phyloP scores from a whole-genome alignment of 2,888 invertebrate genomes.

The Deilephila elpenor region DNA sequence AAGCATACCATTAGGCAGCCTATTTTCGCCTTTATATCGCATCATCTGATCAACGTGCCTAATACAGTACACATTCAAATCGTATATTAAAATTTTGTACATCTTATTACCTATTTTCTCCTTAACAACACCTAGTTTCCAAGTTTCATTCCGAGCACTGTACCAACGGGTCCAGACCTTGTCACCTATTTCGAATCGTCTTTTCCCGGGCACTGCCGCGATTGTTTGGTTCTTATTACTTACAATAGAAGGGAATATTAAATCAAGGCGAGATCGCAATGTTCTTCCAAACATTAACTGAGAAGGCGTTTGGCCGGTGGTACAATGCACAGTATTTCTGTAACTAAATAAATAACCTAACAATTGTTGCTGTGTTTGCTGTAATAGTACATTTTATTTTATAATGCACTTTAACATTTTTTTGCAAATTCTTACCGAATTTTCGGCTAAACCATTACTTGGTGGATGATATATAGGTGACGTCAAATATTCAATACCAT shows the following conservation, averaged over 20 bases:
- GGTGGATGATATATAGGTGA: constrained; percentile 32
- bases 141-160: not conserved
- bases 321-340: constrained; percentile 38
- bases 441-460: constrained; percentile 28
- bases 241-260: constrained; percentile 9
- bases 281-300: constrained; percentile 35
- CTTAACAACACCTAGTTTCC: not conserved
- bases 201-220: not conserved
- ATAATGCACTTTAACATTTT: constrained; percentile 39
- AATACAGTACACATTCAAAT: no score
- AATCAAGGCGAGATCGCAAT: constrained; percentile 33
- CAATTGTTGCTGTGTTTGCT: constrained; percentile 28
- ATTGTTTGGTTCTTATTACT: not conserved
- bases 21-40: no score
- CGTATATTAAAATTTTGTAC: no score
- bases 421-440: constrained; percentile 34
- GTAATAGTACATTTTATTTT: constrained; percentile 22
- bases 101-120: not conserved
- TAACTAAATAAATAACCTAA: constrained; percentile 36
- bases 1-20: no score
- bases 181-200: not conserved
- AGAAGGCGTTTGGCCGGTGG: constrained; percentile 38
- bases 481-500: constrained; percentile 33
- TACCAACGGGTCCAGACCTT: not conserved
- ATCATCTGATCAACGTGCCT: no score